These are phyloP conservation scores for Drosophila greeni DNA, from an alignment of 2,888 invertebrate species.

Conservation along the genomic window DNA sequence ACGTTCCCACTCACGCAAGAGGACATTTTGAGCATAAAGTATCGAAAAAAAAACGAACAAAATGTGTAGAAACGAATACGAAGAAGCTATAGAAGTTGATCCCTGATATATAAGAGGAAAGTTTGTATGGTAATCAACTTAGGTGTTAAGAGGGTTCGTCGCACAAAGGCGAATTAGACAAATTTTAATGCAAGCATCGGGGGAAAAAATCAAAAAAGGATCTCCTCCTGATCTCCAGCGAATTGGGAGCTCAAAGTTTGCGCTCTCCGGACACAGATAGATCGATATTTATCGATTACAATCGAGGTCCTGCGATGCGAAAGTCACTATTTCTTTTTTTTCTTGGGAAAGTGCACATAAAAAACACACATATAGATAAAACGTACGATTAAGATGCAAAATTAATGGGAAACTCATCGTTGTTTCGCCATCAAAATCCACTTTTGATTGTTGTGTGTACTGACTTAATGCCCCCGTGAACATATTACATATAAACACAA, in stretches of 20 bases:
- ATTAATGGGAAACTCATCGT: conserved; percentile 26
- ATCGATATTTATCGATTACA: background rate
- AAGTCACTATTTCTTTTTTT: conserved; percentile 2
- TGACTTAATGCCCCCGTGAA: conserved; percentile 26
- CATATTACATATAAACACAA: conserved; percentile 24
- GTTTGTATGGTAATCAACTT: conserved; percentile 28
- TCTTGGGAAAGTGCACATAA: conserved; percentile 26
- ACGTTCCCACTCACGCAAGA: conserved; percentile 21
- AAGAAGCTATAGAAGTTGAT: conserved; percentile 14
- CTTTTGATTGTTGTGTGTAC: conserved; percentile 38
- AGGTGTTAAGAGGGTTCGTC: conserved; percentile 33
- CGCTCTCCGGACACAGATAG: background rate
- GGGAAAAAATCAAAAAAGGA: background rate
- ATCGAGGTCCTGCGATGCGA: conserved; percentile 6
- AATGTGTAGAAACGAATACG: conserved; percentile 16
- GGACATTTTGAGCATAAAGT: conserved; percentile 4
- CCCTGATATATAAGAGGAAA: conserved; percentile 7
- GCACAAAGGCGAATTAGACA: conserved; percentile 20
- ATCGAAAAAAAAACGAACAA: conserved; percentile 5
- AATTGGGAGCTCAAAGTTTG: background rate
- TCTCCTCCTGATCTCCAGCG: background rate
- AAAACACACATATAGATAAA: conserved; percentile 13
- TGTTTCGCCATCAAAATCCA: conserved; percentile 26
- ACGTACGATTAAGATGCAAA: conserved; percentile 23
- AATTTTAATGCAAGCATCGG: conserved; percentile 38